Evolutionary conservation across 2,113 vertebrate species (phyloP), one percentile per base, ranked within the genome.

Genomic region (Catagonus wagneri): DNA sequence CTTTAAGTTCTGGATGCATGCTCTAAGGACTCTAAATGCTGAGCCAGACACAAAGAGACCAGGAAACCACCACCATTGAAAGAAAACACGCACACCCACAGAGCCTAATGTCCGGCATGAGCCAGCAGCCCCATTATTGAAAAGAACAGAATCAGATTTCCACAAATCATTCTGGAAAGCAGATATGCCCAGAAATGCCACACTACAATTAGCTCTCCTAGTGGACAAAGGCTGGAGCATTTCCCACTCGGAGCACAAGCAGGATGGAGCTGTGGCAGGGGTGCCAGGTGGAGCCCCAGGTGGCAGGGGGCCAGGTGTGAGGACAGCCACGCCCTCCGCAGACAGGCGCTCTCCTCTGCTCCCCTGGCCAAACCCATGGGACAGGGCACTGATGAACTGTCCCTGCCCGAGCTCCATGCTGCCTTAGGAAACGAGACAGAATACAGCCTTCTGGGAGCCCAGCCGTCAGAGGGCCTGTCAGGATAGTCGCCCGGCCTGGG

Each of bases 61-160:
- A 93, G 84, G 54, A 85, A 92, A 79, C 36, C 72, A 83, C 10
- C 7, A 34, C 8, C 54, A n/a, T 6, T 1, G 13, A 56, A 61
- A 61, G 44, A 39, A 89, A 25, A 86, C 12, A 66, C 0, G 2
- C 80, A 81, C 60, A 76, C 60, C 66, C 50, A 61, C 84, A 83
- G 10, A 25, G 29, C 22, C 25, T 22, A 78, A 87, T 56, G 32
- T 25, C 36, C 2, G 15, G 80, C 52, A 91, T n/a, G 76, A 76
- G 16, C 66, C 74, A 39, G 83, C 61, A 95, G 34, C n/a, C 58
- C 58, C 15, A 14, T 84, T 90, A 86, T 79, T 58, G 65, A 90
- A 83, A 71, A 93, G 90, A 32, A 61, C 2, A 85, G 83, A 90
- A 89, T 96, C 94, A 94, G 66, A 44, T 61, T 96, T 96, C 95